phyloP scores from a whole-genome alignment of 1,140 invertebrate genomes.

The Macrocentrus cingulum region DNA sequence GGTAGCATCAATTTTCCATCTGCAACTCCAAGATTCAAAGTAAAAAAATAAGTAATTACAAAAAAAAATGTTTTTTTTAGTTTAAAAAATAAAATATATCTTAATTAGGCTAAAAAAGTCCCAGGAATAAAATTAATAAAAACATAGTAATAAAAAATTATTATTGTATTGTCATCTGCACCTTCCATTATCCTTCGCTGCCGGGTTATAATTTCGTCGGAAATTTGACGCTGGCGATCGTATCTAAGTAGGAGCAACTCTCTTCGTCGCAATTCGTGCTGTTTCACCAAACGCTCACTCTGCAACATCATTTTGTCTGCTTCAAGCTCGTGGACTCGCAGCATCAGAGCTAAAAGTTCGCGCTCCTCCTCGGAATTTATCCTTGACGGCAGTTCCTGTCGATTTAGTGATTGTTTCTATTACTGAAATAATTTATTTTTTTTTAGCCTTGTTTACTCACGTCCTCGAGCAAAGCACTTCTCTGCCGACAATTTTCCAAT shows the following conservation, averaged over 20 bases:
- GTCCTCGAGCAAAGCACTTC: constrained; percentile 78
- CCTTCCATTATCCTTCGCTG: constrained; percentile 86
- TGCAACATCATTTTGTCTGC: constrained; percentile 90
- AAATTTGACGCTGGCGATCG: constrained; percentile 80
- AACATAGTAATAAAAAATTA: too few species aligned
- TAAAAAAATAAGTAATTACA: neutral
- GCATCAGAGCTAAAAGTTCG: constrained; percentile 80
- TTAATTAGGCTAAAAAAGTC: too few species aligned
- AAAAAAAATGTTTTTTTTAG: too few species aligned
- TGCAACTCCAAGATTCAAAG: constrained; percentile 47
- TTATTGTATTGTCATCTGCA: too few species aligned
- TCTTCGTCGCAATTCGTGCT: constrained; percentile 81
- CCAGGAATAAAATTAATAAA: too few species aligned
- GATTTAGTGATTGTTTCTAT: constrained; percentile 15
- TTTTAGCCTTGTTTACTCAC: constrained; percentile 56
- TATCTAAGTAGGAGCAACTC: constrained; percentile 83
- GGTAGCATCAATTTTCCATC: constrained; percentile 70
- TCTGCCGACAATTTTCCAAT: constrained; percentile 72
- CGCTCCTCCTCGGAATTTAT: constrained; percentile 84
- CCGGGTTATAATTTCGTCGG: constrained; percentile 88
- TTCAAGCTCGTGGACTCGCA: constrained; percentile 87
- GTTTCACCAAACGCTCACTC: constrained; percentile 78
- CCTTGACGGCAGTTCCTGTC: constrained; percentile 77
- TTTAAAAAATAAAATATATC: too few species aligned
- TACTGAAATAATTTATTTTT: neutral